A percentile compares a stretch with the other conserved stretches of the same genome.
Conservation (phyloP, 2,888 invertebrate species). For the Mimumesa dahlbomi region DNA sequence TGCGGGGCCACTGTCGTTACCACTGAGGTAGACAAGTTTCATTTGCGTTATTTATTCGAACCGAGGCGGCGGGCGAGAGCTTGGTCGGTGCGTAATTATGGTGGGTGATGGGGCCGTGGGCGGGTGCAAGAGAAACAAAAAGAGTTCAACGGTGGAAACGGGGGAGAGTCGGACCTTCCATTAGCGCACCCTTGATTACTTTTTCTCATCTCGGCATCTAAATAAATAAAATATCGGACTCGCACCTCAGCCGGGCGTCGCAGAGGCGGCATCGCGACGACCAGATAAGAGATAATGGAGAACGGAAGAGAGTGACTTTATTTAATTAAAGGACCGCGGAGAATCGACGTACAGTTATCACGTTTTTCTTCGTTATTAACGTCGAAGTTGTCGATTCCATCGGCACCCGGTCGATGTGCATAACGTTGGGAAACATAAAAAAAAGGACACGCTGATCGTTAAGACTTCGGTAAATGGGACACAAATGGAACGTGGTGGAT, state of each 20-base stretch:
- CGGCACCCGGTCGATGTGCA: neutral
- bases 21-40: conserved; percentile 73
- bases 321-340: conserved; percentile 74
- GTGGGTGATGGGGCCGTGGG: conserved; percentile 44
- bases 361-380: conserved; percentile 41
- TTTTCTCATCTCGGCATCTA: conserved; percentile 78
- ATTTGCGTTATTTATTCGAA: conserved; percentile 76
- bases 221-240: conserved; percentile 80
- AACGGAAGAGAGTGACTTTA: conserved; percentile 74
- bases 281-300: conserved; percentile 77
- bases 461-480: no score
- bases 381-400: conserved; percentile 22
- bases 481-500: no score
- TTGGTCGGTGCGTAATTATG: conserved; percentile 65
- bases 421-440: neutral
- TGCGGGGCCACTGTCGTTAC: conserved; percentile 65
- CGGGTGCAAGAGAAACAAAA: conserved; percentile 59
- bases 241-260: conserved; percentile 66
- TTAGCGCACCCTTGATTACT: conserved; percentile 80
- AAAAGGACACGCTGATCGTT: conserved; percentile 5
- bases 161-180: conserved; percentile 71
- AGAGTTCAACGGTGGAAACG: conserved; percentile 67
- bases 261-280: conserved; percentile 69
- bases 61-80: conserved; percentile 40
- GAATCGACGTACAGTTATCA: conserved; percentile 33